Evolutionary conservation across 53 echinoderm and acorn worm genomes (phyloP).

Genomic region (Actinopyga echinites): DNA sequence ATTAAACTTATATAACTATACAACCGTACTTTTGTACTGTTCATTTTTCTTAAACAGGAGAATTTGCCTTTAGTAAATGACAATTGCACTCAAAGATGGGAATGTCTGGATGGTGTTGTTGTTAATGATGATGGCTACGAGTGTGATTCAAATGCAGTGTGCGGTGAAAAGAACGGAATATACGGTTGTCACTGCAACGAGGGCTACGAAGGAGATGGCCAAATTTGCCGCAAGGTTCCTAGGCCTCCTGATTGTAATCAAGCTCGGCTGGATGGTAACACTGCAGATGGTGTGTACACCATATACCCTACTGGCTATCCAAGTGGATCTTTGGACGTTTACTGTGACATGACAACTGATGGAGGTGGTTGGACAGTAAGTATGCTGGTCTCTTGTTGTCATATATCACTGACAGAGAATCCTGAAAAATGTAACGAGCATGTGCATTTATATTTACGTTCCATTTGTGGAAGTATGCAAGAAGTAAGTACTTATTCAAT

Average conservation of each 20-base stretch:
- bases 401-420: too few species aligned
- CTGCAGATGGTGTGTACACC: constrained; percentile 11
- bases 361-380: neutral
- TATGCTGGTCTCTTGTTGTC: too few species aligned
- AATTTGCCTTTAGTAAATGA: neutral
- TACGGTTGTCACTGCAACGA: constrained; percentile 12
- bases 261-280: neutral
- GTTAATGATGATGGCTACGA: neutral
- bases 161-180: neutral
- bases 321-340: neutral
- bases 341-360: constrained; percentile 12
- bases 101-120: neutral
- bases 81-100: neutral
- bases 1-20: too few species aligned
- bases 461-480: too few species aligned
- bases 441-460: too few species aligned
- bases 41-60: neutral
- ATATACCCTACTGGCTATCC: neutral
- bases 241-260: neutral
- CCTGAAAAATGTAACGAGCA: too few species aligned
- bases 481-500: too few species aligned
- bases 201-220: neutral
- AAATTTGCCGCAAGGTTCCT: neutral
- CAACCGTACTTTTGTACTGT: neutral
- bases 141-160: neutral